Evolutionary conservation across 2,797 vertebrate species (phyloP).

Genomic region (Philypnodon macrostomus): DNA sequence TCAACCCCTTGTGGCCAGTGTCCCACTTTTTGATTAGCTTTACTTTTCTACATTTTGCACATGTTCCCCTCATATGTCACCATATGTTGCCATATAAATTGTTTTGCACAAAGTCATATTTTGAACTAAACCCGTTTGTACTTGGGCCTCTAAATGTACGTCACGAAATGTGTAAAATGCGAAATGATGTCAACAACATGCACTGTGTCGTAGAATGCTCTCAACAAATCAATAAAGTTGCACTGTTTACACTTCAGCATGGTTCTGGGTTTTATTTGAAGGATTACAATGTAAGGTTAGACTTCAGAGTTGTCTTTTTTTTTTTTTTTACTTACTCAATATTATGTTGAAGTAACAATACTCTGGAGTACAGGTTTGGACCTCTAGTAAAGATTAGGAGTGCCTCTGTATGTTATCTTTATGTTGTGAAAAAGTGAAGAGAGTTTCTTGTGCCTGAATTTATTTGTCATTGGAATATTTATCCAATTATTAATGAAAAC

Average conservation of each 20-base stretch:
- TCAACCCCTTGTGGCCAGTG: conserved; percentile 1
- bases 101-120: conserved; percentile 20
- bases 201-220: conserved; percentile 45
- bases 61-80: conserved; percentile 13
- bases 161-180: conserved; percentile 31
- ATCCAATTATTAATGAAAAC: too few species aligned
- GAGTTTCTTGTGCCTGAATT: too few species aligned
- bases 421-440: too few species aligned
- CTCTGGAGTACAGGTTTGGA: too few species aligned
- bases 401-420: too few species aligned
- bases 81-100: conserved; percentile 5
- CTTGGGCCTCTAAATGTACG: conserved; percentile 9
- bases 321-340: too few species aligned
- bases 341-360: too few species aligned
- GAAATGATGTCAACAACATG: conserved; percentile 39
- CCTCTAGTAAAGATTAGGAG: too few species aligned
- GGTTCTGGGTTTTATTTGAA: conserved; percentile 8
- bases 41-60: conserved; percentile 30
- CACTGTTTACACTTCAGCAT: conserved; percentile 68
- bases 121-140: conserved; percentile 7
- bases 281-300: too few species aligned
- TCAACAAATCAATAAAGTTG: conserved; percentile 70
- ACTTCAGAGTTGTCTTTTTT: too few species aligned
- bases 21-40: conserved; percentile 39
- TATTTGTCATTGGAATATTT: too few species aligned